phyloP scores from a whole-genome alignment of 2,888 invertebrate species.

The Athalia circularis region DNA sequence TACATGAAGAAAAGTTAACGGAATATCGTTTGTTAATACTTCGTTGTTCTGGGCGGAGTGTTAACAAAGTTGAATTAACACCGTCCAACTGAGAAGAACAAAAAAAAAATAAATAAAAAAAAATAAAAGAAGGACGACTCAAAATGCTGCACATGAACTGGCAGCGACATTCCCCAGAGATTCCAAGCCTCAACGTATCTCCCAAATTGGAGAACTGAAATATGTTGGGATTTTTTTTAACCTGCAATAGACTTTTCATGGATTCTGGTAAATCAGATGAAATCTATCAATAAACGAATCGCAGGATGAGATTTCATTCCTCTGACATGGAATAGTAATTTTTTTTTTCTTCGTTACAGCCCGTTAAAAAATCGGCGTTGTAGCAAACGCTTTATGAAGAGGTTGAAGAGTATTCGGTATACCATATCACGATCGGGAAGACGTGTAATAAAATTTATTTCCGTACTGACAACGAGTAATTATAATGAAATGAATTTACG shows the following conservation, averaged over 20 bases:
- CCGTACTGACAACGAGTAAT: slow-evolving; percentile 21
- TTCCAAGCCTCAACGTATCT: slow-evolving; percentile 25
- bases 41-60: slow-evolving; percentile 11
- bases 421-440: not conserved
- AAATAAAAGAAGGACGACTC: not conserved
- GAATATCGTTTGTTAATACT: not conserved
- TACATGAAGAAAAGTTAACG: slow-evolving; percentile 14
- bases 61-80: slow-evolving; percentile 35
- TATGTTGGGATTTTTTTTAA: too few species aligned
- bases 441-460: slow-evolving; percentile 9
- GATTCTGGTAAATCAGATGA: not conserved
- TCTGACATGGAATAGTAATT: not conserved
- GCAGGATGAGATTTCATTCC: not conserved
- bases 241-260: not conserved
- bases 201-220: not conserved
- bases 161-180: slow-evolving; percentile 8
- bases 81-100: not conserved
- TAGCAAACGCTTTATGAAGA: too few species aligned
- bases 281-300: slow-evolving; percentile 24
- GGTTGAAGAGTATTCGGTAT: too few species aligned
- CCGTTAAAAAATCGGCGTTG: slow-evolving; percentile 32
- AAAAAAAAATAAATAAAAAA: not conserved
- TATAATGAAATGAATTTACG: slow-evolving; percentile 39
- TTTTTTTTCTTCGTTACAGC: slow-evolving; percentile 24
- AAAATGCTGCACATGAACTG: not conserved